Evolutionary conservation across 1,140 invertebrate genomes (phyloP), one percentile per base, ranked within the genome.

Genomic region (Drosophila arizonae): DNA sequence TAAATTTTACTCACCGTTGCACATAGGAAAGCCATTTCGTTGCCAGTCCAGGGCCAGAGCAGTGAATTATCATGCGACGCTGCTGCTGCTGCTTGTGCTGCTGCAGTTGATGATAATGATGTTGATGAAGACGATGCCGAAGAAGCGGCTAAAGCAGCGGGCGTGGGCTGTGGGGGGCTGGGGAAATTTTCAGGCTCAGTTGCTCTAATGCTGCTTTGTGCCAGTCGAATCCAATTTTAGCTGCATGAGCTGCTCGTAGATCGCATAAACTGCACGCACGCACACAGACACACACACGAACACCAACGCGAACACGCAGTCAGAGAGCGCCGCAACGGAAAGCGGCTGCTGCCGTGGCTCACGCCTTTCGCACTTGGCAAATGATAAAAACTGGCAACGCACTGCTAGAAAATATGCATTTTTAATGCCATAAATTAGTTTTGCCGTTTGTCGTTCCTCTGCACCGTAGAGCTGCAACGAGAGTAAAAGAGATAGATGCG

Each of bases 381-480:
- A 88, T 88, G 76, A 84, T 88, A 87, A 84, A 87, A 84, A 80
- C 84, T 71, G 58, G 67, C 61, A 68, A 87, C 78, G 78, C 81
- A 86, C 81, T 87, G 84, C 84, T 87, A 87, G 80, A 88, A 89
- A 87, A 87, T 87, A 88, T 87, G 76, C 84, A 88, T 88, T 88
- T 88, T 87, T 87, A 88, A 87, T 87, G 82, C 84, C 76, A 87
- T 87, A 87, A 88, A 82, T 87, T 88, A 87, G 84, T 88, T 87
- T 87, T 82, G 76, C 84, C 76, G 72, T 84, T 82, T 84, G 75
- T 72, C 62, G 58, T 70, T 63, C 43, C 57, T 46, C 43, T 71
- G 63, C 71, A 76, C 71, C 54, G 68, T 48, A 50, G 51, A 86
- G 46, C 71, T 73, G 70, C 70, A 84, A 76, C 41, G 17, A 63